Evolutionary conservation across 2,113 vertebrate species (phyloP).

Genomic region (Albula goreensis): DNA sequence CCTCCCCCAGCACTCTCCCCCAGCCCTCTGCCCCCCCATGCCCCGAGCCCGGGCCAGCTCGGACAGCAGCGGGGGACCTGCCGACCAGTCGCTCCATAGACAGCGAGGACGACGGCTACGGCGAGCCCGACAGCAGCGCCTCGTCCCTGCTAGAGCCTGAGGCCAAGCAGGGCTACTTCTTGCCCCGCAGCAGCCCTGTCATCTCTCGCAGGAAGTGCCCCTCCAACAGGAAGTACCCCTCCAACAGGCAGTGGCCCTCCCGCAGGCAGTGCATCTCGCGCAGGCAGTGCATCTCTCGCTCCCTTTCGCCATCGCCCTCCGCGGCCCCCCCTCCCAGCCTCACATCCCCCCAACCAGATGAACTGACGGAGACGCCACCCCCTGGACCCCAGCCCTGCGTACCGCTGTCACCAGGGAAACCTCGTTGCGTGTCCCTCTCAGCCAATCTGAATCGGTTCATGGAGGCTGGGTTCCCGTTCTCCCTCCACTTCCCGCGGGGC

Average conservation of each 20-base stretch:
- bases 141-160: not conserved
- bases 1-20: not conserved
- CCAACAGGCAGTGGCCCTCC: not conserved
- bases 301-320: too few relatives aligned
- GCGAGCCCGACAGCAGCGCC: not conserved
- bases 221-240: too few relatives aligned
- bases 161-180: not conserved
- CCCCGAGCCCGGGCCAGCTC: not conserved
- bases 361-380: not conserved
- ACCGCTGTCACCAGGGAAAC: constrained; percentile 9
- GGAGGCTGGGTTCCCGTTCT: constrained; percentile 4
- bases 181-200: not conserved
- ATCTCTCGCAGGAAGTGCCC: not conserved
- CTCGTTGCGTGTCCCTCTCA: not conserved
- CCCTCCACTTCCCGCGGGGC: constrained; percentile 13
- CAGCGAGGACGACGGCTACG: not conserved
- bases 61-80: not conserved
- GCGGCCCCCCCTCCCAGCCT: not conserved
- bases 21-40: not conserved
- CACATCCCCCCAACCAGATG: not conserved
- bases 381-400: not conserved
- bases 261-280: not conserved
- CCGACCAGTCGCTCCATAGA: not conserved
- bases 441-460: constrained; percentile 36
- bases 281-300: not conserved